Evolutionary conservation across 2,888 invertebrate species (phyloP).

Genomic region (Aspidiotus destructor): DNA sequence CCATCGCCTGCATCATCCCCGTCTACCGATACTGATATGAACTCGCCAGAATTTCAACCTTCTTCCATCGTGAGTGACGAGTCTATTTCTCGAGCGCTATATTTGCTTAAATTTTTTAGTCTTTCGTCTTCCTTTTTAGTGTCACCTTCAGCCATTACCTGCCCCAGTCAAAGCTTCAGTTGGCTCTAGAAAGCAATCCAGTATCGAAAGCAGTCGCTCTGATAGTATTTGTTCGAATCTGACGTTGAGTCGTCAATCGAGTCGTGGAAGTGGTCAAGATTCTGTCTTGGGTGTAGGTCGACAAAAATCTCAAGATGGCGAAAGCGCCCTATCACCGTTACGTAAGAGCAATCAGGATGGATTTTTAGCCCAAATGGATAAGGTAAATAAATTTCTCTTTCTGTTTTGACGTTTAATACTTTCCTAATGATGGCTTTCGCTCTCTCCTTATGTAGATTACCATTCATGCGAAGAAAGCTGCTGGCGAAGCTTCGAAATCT

Average conservation of each 20-base stretch:
- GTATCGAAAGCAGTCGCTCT: conserved; percentile 23
- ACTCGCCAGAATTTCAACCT: conserved; percentile 45
- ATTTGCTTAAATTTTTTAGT: neutral
- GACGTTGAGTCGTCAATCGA: conserved; percentile 25
- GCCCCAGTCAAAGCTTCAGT: conserved; percentile 3
- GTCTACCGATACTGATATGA: conserved; percentile 59
- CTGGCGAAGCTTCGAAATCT: conserved; percentile 72
- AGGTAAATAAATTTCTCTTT: conserved; percentile 50
- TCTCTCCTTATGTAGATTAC: conserved; percentile 57
- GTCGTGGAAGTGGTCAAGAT: conserved; percentile 30
- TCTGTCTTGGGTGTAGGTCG: conserved; percentile 13
- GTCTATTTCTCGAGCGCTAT: neutral
- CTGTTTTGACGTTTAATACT: conserved; percentile 48
- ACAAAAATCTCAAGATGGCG: conserved; percentile 21
- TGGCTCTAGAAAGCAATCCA: conserved; percentile 12
- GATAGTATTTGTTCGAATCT: conserved; percentile 24
- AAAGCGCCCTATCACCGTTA: conserved; percentile 21
- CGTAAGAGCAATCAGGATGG: conserved; percentile 27
- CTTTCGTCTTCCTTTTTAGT: neutral
- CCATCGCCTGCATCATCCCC: conserved; percentile 64
- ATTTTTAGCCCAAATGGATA: conserved; percentile 30
- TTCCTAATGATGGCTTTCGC: neutral
- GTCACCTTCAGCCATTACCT: conserved; percentile 15
- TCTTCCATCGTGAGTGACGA: conserved; percentile 22
- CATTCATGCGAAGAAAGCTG: conserved; percentile 73